Base-by-base conservation (phyloP, 2,113 vertebrate species). In the Haplochromis vanheusdeni region DNA sequence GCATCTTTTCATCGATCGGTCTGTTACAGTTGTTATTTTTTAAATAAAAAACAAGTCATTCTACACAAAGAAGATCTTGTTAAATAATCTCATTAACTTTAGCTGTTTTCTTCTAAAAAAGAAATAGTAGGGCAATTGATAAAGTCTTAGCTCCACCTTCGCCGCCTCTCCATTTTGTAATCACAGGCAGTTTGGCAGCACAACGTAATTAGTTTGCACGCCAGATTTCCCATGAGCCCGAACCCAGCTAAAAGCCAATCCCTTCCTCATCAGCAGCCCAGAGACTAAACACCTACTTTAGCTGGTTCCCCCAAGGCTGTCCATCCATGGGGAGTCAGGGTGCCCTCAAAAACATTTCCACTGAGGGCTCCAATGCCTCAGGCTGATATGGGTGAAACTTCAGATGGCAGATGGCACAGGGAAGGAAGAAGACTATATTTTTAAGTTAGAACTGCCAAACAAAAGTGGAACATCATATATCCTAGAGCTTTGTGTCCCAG, bases 211-310 rank as follows among this genome's bases (percentile, higher is more conserved):
- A 94, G 94, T 96, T 96, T 96, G 93, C 94, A 94, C 77, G 93
- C 90, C 94, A 96, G 94, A 96, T 96, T 96, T 96, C 95, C 96
- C 95, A 95, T 93, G 95, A 96, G 96, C 89, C 95, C 90, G 86
- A 94, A 90, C 93, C 90, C 60, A 95, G 94, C 93, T 94, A 93
- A 87, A 93, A 94, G 92, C 94, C 93, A 94, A 92, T 93, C 92
- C 94, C 86, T 86, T 92, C 91, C 92, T 94, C 94, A 91, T 90
- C 93, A 94, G 91, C 92, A 90, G 93, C 93, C 94, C 95, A 92
- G 92, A 93, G 94, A 96, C 93, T 96, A 96, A 96, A 96, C 96
- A 96, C 96, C 95, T 97, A 96, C 94, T 95, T 95, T 96, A 95
- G 92, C 95, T 94, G 90, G 90, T 93, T 89, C 88, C 95, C 95